Conservation (phyloP, 2,888 invertebrate genomes). For the Ennomos erosarius region DNA sequence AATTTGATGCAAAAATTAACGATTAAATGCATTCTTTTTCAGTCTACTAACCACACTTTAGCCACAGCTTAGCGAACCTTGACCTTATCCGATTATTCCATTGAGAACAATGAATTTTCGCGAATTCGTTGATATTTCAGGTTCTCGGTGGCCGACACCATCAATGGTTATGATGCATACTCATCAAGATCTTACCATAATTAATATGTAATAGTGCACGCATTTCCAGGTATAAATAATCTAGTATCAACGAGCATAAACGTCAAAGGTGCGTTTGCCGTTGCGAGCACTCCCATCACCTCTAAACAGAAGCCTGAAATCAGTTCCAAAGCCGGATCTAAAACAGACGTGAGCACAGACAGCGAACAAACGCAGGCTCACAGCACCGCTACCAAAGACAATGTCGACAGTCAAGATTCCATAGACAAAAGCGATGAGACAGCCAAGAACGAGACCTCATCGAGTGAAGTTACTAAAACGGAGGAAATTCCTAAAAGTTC, state of each 20-base stretch:
- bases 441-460: slow-evolving; percentile 35
- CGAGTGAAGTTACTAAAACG: slow-evolving; percentile 33
- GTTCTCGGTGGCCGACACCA: too few relatives aligned
- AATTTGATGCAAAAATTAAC: background rate
- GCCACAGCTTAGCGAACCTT: too few relatives aligned
- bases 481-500: slow-evolving; percentile 28
- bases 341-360: slow-evolving; percentile 34
- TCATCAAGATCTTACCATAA: too few relatives aligned
- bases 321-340: slow-evolving; percentile 28
- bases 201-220: background rate
- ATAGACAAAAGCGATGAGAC: slow-evolving; percentile 35
- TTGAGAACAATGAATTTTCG: too few relatives aligned
- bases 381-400: slow-evolving; percentile 48
- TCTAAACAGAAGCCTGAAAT: slow-evolving; percentile 37
- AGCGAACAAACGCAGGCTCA: slow-evolving; percentile 6
- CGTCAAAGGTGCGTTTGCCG: slow-evolving; percentile 33
- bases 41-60: too few relatives aligned
- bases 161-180: too few relatives aligned
- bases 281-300: slow-evolving; percentile 26
- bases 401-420: slow-evolving; percentile 41
- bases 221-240: slow-evolving; percentile 35
- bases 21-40: too few relatives aligned
- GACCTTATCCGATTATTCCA: too few relatives aligned
- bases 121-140: too few relatives aligned
- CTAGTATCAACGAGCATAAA: slow-evolving; percentile 29